A percentile compares a stretch with the other conserved stretches of the same genome.
These are phyloP conservation scores for Leptopilina boulardi DNA, from an alignment of 1,140 invertebrate genomes.

Conservation along the genomic window DNA sequence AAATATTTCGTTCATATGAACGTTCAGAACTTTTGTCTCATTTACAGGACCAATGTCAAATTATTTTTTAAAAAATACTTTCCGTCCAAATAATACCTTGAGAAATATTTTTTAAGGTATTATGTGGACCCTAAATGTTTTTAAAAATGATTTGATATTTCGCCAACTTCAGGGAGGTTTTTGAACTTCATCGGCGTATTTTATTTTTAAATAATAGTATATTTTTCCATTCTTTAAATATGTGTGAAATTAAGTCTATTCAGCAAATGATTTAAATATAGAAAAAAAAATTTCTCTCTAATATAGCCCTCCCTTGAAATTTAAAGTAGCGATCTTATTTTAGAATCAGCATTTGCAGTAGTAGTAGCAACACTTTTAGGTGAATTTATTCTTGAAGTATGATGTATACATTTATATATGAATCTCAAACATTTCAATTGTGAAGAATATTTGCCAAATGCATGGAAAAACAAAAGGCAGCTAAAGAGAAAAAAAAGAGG, in stretches of 20 bases:
- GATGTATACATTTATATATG: not conserved
- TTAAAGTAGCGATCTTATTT: not conserved
- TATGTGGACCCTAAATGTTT: no score
- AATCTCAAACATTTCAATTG: not conserved
- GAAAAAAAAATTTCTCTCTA: not conserved
- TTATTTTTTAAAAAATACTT: no score
- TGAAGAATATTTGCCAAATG: slow-evolving; percentile 2
- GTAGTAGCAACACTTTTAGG: slow-evolving; percentile 1
- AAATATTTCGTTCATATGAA: no score
- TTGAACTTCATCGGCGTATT: no score
- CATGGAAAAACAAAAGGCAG: not conserved
- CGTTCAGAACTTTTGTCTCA: no score
- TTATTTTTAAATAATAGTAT: not conserved
- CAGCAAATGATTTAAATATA: not conserved
- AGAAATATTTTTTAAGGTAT: no score
- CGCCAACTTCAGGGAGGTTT: no score
- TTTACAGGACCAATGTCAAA: no score
- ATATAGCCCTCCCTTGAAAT: not conserved
- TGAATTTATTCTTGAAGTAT: not conserved
- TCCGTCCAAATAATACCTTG: no score
- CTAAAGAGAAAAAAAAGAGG: not conserved
- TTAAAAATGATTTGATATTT: no score
- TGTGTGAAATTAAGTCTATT: not conserved
- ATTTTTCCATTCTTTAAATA: not conserved
- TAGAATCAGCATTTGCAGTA: not conserved